Percentiles rank a stretch among this genome's conserved stretches.
These are phyloP conservation scores for Coleophora flavipennella DNA, from an alignment of 2,888 invertebrate species.

Conservation along the genomic window DNA sequence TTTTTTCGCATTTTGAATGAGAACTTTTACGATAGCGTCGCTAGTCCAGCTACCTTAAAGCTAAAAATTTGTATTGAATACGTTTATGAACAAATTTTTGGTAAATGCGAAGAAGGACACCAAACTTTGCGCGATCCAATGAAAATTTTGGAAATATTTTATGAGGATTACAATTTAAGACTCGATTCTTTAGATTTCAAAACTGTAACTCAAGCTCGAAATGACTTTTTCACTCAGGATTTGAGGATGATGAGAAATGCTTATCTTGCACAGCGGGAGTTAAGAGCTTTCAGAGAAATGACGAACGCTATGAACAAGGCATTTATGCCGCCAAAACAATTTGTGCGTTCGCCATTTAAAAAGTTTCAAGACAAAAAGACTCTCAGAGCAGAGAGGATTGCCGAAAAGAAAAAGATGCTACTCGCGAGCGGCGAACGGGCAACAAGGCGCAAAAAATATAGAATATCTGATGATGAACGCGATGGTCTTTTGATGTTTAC, in stretches of 20 bases:
- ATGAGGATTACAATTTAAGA: slow-evolving; percentile 57
- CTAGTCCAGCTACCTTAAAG: slow-evolving; percentile 50
- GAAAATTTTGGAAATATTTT: slow-evolving; percentile 61
- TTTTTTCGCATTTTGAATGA: slow-evolving; percentile 56
- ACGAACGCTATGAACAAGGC: slow-evolving; percentile 61
- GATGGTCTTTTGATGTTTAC: slow-evolving; percentile 52
- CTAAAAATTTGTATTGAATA: slow-evolving; percentile 62
- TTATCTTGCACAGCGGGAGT: slow-evolving; percentile 50
- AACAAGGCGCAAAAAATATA: slow-evolving; percentile 32
- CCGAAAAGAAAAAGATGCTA: slow-evolving; percentile 29
- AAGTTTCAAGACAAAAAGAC: slow-evolving; percentile 50
- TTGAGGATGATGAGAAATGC: slow-evolving; percentile 58
- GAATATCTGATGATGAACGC: slow-evolving; percentile 42
- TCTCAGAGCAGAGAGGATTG: slow-evolving; percentile 31
- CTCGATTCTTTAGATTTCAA: slow-evolving; percentile 58
- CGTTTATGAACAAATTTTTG: slow-evolving; percentile 60
- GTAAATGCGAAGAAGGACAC: slow-evolving; percentile 64
- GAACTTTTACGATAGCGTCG: slow-evolving; percentile 53
- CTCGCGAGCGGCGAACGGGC: slow-evolving; percentile 24
- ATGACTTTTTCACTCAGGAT: slow-evolving; percentile 57
- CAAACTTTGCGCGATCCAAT: slow-evolving; percentile 54
- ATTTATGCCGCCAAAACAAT: slow-evolving; percentile 47
- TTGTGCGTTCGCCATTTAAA: slow-evolving; percentile 37
- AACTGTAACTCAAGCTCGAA: slow-evolving; percentile 52
- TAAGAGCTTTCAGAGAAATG: slow-evolving; percentile 56